A percentile compares a stretch with the other conserved stretches of the same genome.
These are phyloP conservation scores for Pithys albifrons DNA, from an alignment of 2,113 vertebrate genomes.

Conservation along the genomic window DNA sequence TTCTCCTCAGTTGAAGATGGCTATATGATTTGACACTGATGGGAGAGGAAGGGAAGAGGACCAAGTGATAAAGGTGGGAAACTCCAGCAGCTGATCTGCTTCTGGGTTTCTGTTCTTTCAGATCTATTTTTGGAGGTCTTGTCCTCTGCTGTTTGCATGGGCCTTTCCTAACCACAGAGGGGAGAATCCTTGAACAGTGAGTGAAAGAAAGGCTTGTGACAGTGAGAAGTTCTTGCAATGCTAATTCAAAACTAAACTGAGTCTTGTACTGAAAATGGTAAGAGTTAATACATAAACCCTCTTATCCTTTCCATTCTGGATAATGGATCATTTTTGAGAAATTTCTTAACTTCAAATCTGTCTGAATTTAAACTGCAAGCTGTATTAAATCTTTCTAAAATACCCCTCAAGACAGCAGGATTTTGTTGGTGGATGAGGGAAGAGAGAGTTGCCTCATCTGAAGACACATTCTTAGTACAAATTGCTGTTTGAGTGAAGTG, in stretches of 20 bases:
- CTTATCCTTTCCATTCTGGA: not conserved
- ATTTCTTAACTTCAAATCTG: not conserved
- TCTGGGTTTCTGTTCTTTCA: not conserved
- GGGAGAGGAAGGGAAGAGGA: not conserved
- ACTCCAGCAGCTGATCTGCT: not conserved
- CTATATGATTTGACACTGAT: not conserved
- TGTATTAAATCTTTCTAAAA: slow-evolving; percentile 2
- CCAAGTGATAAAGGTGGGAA: not conserved
- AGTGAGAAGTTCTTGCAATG: not conserved
- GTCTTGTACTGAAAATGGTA: not conserved
- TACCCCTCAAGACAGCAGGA: not conserved
- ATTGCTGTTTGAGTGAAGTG: not conserved
- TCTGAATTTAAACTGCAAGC: not conserved
- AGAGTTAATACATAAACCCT: not conserved
- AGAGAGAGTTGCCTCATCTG: not conserved
- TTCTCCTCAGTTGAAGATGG: not conserved
- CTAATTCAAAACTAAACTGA: not conserved
- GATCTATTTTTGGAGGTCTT: not conserved
- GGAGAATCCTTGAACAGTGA: not conserved
- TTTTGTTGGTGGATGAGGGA: not conserved
- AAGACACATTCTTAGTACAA: not conserved
- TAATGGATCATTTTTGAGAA: not conserved
- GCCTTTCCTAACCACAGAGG: not conserved
- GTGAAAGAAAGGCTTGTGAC: not conserved
- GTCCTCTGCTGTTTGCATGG: not conserved